Evolutionary conservation across 2,797 vertebrate species (phyloP).

Genomic region (Synanceia verrucosa): DNA sequence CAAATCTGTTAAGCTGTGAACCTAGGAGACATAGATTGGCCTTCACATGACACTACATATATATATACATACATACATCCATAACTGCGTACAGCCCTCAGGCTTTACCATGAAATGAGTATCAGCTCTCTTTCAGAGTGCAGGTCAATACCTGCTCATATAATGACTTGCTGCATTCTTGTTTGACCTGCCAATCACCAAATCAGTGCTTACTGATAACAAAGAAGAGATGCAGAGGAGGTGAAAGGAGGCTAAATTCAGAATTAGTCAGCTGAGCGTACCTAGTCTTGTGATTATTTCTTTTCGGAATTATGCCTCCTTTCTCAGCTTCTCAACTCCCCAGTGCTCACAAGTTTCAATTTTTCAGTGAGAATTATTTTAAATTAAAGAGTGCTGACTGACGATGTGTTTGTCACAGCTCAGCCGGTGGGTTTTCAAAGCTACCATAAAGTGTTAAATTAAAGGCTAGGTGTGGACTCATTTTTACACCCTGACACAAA

Average conservation of each 20-base stretch:
- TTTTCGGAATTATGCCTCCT: not conserved
- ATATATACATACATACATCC: not conserved
- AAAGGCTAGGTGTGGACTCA: not conserved
- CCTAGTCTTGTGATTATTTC: not conserved
- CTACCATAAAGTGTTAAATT: not conserved
- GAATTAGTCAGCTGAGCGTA: not conserved
- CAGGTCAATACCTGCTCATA: not conserved
- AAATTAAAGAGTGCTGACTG: not conserved
- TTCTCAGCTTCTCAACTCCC: not conserved
- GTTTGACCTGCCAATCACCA: not conserved
- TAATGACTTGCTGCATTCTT: constrained; percentile 1
- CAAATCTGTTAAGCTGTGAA: constrained; percentile 77
- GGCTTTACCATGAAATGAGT: not conserved
- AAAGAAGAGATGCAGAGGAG: not conserved
- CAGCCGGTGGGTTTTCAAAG: not conserved
- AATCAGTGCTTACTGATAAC: not conserved
- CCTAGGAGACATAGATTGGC: constrained; percentile 59
- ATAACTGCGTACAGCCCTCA: too few relatives aligned
- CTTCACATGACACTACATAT: constrained; percentile 51
- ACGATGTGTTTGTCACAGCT: not conserved
- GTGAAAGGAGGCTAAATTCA: not conserved
- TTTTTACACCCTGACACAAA: constrained; percentile 2
- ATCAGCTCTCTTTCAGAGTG: constrained; percentile 1
- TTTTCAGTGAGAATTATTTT: not conserved
- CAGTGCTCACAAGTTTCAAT: not conserved